Conservation (phyloP, 2,797 vertebrate genomes). For the Nyctalus aviator region DNA sequence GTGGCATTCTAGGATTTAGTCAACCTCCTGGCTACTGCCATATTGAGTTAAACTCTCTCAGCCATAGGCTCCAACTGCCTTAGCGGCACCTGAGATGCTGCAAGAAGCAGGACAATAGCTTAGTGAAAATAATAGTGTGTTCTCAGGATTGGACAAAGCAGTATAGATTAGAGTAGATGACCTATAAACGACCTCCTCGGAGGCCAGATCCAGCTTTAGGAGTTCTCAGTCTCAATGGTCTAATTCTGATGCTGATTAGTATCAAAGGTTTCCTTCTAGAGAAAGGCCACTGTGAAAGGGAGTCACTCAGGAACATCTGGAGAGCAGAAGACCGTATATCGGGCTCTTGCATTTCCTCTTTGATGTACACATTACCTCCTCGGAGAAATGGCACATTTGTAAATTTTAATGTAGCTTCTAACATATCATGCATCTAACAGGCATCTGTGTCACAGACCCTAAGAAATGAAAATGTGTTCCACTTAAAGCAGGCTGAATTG, state of each 20-base stretch:
- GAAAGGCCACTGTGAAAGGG: constrained; percentile 23
- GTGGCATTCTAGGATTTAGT: not conserved
- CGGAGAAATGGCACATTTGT: constrained; percentile 47
- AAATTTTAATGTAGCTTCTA: constrained; percentile 61
- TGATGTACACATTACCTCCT: constrained; percentile 53
- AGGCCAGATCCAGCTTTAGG: constrained; percentile 4
- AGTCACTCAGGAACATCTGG: constrained; percentile 67
- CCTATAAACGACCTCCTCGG: not conserved
- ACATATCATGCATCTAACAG: not conserved
- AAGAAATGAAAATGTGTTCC: constrained; percentile 52
- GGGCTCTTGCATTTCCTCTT: constrained; percentile 47
- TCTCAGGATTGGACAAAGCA: not conserved
- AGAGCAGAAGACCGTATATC: constrained; percentile 64
- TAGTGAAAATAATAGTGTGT: not conserved
- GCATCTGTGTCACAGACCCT: constrained; percentile 62
- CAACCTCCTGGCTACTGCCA: not conserved
- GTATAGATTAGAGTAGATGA: not conserved
- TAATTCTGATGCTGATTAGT: constrained; percentile 55
- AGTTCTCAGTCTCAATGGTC: not conserved
- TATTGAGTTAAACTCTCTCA: not conserved
- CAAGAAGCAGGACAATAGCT: not conserved
- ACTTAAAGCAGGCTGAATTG: not conserved
- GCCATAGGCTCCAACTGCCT: not conserved
- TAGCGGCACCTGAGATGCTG: not conserved
- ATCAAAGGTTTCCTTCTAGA: constrained; percentile 55